Evolutionary conservation across 2,113 vertebrate genomes (phyloP).

Genomic region (Rhinogobius similis): DNA sequence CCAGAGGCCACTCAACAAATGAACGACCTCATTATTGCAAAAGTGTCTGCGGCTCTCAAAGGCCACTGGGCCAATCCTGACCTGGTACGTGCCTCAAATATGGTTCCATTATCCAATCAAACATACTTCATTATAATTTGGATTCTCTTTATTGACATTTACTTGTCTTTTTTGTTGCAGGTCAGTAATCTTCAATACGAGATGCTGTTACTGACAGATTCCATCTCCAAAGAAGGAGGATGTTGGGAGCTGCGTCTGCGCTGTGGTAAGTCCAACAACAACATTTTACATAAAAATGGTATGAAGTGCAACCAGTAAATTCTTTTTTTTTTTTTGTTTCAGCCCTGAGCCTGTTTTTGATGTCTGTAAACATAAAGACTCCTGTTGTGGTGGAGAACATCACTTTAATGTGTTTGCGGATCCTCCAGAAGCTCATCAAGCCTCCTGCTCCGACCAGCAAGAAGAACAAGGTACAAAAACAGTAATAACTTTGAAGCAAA

Average conservation of each 20-base stretch:
- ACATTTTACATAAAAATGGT: neutral
- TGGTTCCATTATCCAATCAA: neutral
- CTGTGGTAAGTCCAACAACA: constrained; percentile 84
- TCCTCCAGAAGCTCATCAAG: constrained; percentile 96
- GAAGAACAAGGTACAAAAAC: constrained; percentile 91
- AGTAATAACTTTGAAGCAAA: neutral
- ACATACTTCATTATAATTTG: neutral
- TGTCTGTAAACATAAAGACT: constrained; percentile 98
- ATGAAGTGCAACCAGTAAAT: neutral
- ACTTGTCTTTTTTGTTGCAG: constrained; percentile 65
- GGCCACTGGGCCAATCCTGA: constrained; percentile 99
- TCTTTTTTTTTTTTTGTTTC: neutral
- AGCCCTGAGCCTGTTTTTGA: constrained; percentile 97
- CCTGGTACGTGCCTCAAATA: constrained; percentile 80
- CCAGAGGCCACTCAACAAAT: constrained; percentile 97
- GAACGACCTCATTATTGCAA: constrained; percentile 96
- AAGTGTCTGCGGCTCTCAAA: constrained; percentile 95
- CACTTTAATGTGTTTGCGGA: constrained; percentile 97
- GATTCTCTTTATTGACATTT: neutral
- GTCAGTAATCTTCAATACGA: constrained; percentile 98
- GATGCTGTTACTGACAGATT: constrained; percentile 96
- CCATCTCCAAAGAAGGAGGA: constrained; percentile 95
- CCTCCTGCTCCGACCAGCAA: constrained; percentile 98
- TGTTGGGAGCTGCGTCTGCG: constrained; percentile 97
- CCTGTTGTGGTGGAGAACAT: constrained; percentile 99